These are phyloP conservation scores for Melanerpes formicivorus DNA, from an alignment of 2,113 vertebrate species.

Conservation along the genomic window DNA sequence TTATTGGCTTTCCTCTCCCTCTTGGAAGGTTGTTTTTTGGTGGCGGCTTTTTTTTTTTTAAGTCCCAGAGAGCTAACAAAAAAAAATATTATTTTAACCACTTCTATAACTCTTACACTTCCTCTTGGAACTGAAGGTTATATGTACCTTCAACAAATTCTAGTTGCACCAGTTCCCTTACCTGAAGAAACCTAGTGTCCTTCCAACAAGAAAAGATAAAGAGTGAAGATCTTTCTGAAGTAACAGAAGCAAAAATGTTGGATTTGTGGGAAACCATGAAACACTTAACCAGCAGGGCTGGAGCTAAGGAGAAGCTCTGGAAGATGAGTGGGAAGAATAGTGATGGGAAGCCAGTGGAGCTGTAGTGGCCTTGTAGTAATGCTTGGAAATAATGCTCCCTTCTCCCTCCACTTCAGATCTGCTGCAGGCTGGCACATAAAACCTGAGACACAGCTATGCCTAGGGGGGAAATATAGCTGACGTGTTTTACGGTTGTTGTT, in stretches of 20 bases:
- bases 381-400: background rate
- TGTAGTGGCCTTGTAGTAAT: background rate
- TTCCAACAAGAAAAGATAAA: background rate
- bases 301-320: background rate
- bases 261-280: background rate
- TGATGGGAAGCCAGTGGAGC: background rate
- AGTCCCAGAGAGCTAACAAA: background rate
- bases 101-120: background rate
- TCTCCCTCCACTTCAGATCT: background rate
- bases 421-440: background rate
- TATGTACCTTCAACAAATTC: background rate
- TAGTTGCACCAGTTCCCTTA: background rate
- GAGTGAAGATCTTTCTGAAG: background rate
- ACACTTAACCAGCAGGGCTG: accelerated
- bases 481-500: background rate
- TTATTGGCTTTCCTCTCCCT: background rate
- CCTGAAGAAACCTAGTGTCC: background rate
- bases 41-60: background rate
- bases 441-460: background rate
- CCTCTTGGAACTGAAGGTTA: background rate
- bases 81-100: background rate
- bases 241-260: background rate
- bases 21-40: background rate
- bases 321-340: background rate
- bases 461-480: background rate